These are phyloP conservation scores for Cygnus buccinator DNA, from an alignment of 2,113 vertebrate species.

Conservation along the genomic window DNA sequence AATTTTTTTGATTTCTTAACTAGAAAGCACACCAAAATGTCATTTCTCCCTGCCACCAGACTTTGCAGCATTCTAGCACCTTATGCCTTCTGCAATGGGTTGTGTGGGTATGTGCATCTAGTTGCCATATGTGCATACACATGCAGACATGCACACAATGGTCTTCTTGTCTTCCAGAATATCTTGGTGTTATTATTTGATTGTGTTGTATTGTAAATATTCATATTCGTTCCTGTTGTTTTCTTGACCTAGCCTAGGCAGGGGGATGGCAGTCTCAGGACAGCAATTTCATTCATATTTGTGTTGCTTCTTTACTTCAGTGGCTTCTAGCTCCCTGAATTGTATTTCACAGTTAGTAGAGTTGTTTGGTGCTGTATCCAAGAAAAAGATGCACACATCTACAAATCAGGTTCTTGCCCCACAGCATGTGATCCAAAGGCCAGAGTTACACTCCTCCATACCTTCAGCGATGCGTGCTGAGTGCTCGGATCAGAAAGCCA, in stretches of 20 bases:
- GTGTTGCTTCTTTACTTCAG: background rate
- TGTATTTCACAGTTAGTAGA: background rate
- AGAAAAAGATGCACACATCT: background rate
- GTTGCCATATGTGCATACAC: fast-evolving
- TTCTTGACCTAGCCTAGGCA: background rate
- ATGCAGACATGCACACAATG: fast-evolving
- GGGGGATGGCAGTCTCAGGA: background rate
- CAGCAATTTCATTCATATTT: background rate
- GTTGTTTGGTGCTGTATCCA: background rate
- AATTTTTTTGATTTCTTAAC: background rate
- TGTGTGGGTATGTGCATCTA: background rate
- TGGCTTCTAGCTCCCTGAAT: background rate
- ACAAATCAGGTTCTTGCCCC: background rate
- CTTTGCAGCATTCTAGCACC: background rate
- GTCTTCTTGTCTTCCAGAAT: background rate
- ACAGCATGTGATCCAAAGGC: background rate
- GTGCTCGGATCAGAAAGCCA: background rate
- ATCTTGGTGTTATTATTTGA: background rate
- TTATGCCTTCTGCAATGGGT: background rate
- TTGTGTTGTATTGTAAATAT: background rate
- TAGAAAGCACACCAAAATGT: background rate
- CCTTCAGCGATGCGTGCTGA: background rate
- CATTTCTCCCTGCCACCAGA: background rate
- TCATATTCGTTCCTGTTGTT: background rate
- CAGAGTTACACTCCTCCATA: fast-evolving